Evolutionary conservation across 2,888 invertebrate genomes (phyloP).

Genomic region (Pseudanteris insignis): DNA sequence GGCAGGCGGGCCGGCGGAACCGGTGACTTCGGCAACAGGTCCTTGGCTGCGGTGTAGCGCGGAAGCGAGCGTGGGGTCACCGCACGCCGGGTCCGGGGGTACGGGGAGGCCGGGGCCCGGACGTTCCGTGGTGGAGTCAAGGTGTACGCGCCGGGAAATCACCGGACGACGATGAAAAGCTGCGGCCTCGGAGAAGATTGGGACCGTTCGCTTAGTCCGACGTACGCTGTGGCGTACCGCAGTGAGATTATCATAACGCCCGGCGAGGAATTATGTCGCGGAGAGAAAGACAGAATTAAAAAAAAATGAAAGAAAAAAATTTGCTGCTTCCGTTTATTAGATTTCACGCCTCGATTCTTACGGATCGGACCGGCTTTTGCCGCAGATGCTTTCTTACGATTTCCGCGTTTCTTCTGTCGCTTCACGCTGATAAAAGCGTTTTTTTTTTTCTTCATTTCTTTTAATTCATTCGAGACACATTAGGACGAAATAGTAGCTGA

Average conservation of each 20-base stretch:
- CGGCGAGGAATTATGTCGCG: neutral
- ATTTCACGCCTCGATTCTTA: slow-evolving; percentile 1
- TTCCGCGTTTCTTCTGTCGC: too few species aligned
- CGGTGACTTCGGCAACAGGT: too few species aligned
- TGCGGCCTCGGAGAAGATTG: slow-evolving; percentile 2
- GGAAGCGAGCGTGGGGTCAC: too few species aligned
- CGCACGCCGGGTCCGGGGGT: slow-evolving; percentile 40
- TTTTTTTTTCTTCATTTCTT: too few species aligned
- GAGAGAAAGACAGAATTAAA: too few species aligned
- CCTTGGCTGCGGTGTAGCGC: too few species aligned
- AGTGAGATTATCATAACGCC: slow-evolving; percentile 3
- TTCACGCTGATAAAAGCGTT: too few species aligned
- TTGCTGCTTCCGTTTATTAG: slow-evolving; percentile 3
- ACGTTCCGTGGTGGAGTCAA: slow-evolving; percentile 44
- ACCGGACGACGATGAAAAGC: slow-evolving; percentile 17
- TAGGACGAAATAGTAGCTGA: too few species aligned
- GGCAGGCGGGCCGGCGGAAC: too few species aligned
- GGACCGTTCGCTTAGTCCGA: slow-evolving; percentile 2
- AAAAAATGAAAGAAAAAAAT: slow-evolving; percentile 1
- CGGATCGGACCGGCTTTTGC: too few species aligned
- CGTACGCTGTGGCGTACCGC: slow-evolving; percentile 1
- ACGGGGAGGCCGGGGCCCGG: slow-evolving; percentile 42
- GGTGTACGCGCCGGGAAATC: slow-evolving; percentile 37
- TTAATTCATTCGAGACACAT: too few species aligned
- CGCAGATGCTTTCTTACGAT: too few species aligned